Base-by-base conservation (phyloP, 2,797 vertebrate species). In the Antrozous pallidus region DNA sequence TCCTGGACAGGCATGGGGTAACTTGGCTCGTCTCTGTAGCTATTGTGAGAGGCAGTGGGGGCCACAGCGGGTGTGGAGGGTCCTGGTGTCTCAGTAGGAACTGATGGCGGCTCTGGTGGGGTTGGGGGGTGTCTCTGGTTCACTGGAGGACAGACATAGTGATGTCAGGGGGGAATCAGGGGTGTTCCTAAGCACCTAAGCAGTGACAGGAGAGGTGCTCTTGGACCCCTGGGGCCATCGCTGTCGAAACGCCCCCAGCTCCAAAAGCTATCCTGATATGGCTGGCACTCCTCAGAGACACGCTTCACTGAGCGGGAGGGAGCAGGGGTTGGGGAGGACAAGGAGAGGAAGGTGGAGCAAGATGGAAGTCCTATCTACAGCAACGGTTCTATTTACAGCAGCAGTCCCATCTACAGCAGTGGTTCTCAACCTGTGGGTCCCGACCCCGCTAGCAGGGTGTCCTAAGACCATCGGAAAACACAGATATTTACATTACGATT, bases 1-100 rank as follows among this genome's bases (percentile, higher is more conserved):
- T 97, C 97, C 90, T 97, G 96, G 79, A 97, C 75, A 54, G 96
- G 82, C 16, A 16, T 14, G 3, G 88, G 92, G 82, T 82, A 90
- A 63, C 81, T 70, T 13, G 49, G 4, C 31, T 79, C 47, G 10
- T 85, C 84, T 58, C 11, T 40, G 45, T 75, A 89, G 71, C 94
- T 83, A 3, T 91, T 94, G 71, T 74, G 13, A 83, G 90, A 71
- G 33, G 14, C 3, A 18, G 75, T 86, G 71, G 77, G 78, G 26
- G 81, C n/a, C 26, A 31, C 20, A 5, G 38, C 54, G 16, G 81
- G 70, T 2, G 0, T 12, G 24, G 63, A 45, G 11, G 80, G 31
- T 67, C 22, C 69, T 67, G 90, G 61, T 69, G 56, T 24, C 26
- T 40, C 31, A 51, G 79, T 42, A 88, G 86, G 56, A 92, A 40